Conservation (phyloP, 2,888 invertebrate species). For the Herminia tarsipennalis region DNA sequence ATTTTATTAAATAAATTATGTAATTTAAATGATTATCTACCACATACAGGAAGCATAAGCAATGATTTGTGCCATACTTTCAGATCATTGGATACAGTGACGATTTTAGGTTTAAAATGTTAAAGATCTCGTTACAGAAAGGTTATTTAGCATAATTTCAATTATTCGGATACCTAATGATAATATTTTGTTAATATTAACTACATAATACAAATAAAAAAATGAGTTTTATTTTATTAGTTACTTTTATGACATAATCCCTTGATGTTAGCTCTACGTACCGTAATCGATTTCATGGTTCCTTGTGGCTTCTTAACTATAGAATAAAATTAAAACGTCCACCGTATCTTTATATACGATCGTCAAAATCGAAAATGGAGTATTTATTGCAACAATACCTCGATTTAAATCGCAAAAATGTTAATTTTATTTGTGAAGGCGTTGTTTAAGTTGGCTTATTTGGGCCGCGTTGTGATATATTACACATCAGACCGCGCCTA, state of each 20-base stretch:
- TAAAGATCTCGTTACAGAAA: too few relatives aligned
- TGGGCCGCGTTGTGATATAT: constrained; percentile 68
- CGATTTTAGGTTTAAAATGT: too few relatives aligned
- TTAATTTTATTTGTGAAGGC: constrained; percentile 74
- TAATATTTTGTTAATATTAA: too few relatives aligned
- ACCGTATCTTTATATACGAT: constrained; percentile 75
- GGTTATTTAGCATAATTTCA: too few relatives aligned
- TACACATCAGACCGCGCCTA: constrained; percentile 59
- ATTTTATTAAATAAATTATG: too few relatives aligned
- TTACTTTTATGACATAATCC: background rate
- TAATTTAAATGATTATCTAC: too few relatives aligned
- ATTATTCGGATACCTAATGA: too few relatives aligned
- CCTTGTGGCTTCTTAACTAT: constrained; percentile 54
- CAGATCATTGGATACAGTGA: too few relatives aligned
- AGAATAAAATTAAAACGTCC: constrained; percentile 59
- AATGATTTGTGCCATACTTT: too few relatives aligned
- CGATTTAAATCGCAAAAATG: constrained; percentile 71
- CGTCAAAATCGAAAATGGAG: constrained; percentile 72
- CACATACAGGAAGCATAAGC: too few relatives aligned
- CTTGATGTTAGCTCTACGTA: constrained; percentile 48
- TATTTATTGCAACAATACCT: constrained; percentile 74
- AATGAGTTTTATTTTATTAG: background rate
- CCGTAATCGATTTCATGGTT: constrained; percentile 72
- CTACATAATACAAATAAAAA: too few relatives aligned
- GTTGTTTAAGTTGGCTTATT: constrained; percentile 70